Percentiles rank a stretch among this genome's conserved stretches.
These are phyloP conservation scores for Chaunax sp. DNA, from an alignment of 2,797 vertebrate genomes.

Conservation along the genomic window DNA sequence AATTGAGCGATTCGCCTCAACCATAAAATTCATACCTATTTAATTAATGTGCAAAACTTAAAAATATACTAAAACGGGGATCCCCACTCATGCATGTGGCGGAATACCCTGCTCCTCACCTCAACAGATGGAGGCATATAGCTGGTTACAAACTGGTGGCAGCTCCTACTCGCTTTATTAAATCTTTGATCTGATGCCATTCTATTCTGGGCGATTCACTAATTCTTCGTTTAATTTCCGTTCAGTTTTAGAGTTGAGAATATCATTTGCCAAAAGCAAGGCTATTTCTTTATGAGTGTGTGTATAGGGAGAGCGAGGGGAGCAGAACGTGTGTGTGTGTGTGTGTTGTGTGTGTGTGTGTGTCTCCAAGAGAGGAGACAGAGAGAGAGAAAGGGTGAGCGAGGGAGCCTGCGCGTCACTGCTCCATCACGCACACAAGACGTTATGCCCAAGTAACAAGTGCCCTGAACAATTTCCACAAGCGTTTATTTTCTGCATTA, in stretches of 20 bases:
- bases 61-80: constrained; percentile 26
- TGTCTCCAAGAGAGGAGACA: not conserved
- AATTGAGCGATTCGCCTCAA: not conserved
- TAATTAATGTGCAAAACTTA: constrained; percentile 23
- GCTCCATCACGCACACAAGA: constrained; percentile 64
- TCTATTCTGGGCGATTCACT: constrained; percentile 7
- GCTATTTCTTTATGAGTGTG: constrained; percentile 18
- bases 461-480: constrained; percentile 57
- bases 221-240: constrained; percentile 28
- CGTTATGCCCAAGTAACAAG: constrained; percentile 76
- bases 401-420: constrained; percentile 39
- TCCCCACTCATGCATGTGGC: constrained; percentile 36
- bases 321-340: not conserved
- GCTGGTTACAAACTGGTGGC: constrained; percentile 29
- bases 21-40: not conserved
- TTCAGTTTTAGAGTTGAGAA: constrained; percentile 23
- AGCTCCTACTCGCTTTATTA: constrained; percentile 16
- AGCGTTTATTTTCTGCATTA: constrained; percentile 28
- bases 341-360: not conserved
- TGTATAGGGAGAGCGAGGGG: not conserved
- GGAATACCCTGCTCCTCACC: constrained; percentile 33
- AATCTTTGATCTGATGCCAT: constrained; percentile 19
- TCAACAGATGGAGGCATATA: constrained; percentile 34
- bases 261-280: constrained; percentile 25
- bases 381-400: not conserved